A percentile compares a stretch with the other conserved stretches of the same genome.
Conservation (phyloP, 2,888 invertebrate genomes). For the Lymantria monacha region DNA sequence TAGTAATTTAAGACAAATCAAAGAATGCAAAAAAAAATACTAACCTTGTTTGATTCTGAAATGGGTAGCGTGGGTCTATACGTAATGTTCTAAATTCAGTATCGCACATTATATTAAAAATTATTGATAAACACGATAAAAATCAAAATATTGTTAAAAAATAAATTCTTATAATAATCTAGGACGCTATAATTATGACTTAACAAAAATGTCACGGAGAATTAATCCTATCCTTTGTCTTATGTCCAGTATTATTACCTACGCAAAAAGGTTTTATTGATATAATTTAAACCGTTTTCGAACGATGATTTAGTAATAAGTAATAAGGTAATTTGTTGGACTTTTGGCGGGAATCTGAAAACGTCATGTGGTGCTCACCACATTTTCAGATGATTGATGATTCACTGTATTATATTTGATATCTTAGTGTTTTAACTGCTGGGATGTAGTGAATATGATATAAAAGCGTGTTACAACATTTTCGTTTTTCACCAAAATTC, state of each 20-base stretch:
- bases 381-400: too few species aligned
- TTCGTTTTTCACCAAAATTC: too few species aligned
- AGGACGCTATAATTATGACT: not conserved
- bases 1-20: too few species aligned
- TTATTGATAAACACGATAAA: not conserved
- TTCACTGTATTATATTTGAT: too few species aligned
- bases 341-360: too few species aligned
- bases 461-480: too few species aligned
- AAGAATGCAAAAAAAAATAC: constrained; percentile 10
- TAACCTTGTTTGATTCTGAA: constrained; percentile 67
- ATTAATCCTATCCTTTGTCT: too few species aligned
- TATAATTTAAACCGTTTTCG: not conserved
- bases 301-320: too few species aligned
- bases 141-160: not conserved
- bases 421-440: too few species aligned
- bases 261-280: not conserved
- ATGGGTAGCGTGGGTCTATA: constrained; percentile 69
- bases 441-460: too few species aligned
- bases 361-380: too few species aligned
- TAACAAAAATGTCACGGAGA: not conserved
- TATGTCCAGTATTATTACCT: not conserved
- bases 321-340: too few species aligned
- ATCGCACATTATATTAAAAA: not conserved
- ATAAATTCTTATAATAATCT: not conserved
- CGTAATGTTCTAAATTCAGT: constrained; percentile 63